Evolutionary conservation across 2,797 vertebrate species (phyloP), one percentile per base, ranked within the genome.

Genomic region (Erpetoichthys calabaricus): DNA sequence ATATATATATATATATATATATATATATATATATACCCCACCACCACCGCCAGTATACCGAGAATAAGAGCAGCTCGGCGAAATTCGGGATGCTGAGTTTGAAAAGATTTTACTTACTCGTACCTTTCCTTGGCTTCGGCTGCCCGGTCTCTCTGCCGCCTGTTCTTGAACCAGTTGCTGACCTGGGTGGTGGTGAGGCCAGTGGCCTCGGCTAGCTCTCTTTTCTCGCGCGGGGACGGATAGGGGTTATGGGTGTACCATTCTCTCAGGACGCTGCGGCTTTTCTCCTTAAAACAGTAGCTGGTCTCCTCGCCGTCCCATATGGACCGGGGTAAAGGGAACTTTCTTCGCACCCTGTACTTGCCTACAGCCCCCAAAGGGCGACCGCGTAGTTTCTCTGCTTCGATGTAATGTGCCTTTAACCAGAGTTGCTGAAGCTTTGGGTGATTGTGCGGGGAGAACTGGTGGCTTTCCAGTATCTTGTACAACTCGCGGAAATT

Each of bases 271-370:
- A 95, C 87, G 77, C 91, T 92, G 72, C 93, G 75, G 65, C 89
- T 91, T 78, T 96, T 96, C 65, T 97, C 92, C 80, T 96, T 97
- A 77, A 97, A 97, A 83, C 93, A 97, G 74, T 96, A 97, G 77
- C 93, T 97, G 5, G 92, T 95, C 74, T 95, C 92, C 66, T 94
- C 91, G 59, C 91, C 91, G 80, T 94, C 92, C 91, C 91, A 95
- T 76, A 94, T 94, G 59, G 91, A 92, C 62, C 92, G 86, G 55
- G 91, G 92, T 71, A 95, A 68, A 3, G 92, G 92, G 66, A 95
- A 95, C 86, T 94, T 95, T 74, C 92, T 87, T 63, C 92, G 85
- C 65, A 95, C 92, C 58, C 92, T 86, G 80, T 94, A 95, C 73
- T 95, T 95, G 69, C 92, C 91, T 67, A 95, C 91, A 0, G 92